Conservation (phyloP, 2,888 invertebrate species). For the Dynastes grantii region DNA sequence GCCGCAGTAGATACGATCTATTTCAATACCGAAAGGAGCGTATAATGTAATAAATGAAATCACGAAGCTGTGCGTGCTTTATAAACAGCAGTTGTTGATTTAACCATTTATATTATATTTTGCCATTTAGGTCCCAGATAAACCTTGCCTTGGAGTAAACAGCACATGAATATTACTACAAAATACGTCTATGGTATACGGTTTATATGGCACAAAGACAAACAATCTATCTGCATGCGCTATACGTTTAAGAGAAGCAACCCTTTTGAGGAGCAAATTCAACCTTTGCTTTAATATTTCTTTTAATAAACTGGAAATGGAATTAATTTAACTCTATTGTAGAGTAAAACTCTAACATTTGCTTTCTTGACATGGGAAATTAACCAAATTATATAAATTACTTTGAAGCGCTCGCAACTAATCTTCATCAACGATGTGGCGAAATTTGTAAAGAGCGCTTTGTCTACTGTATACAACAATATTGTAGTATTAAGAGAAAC, state of each 20-base stretch:
- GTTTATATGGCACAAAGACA: not conserved
- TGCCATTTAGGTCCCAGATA: not conserved
- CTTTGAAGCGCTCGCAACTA: too few relatives aligned
- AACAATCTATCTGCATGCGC: not conserved
- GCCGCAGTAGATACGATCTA: slow-evolving; percentile 11
- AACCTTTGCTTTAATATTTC: not conserved
- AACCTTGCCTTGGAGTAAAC: not conserved
- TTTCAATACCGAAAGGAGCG: slow-evolving; percentile 4
- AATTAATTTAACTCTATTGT: not conserved
- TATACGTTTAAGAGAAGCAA: not conserved
- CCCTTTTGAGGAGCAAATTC: not conserved
- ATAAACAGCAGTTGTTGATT: slow-evolving; percentile 23
- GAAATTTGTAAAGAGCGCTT: too few relatives aligned
- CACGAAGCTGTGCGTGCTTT: slow-evolving; percentile 18
- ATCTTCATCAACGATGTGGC: too few relatives aligned
- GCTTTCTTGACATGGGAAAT: too few relatives aligned
- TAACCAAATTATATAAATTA: too few relatives aligned
- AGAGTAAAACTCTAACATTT: not conserved
- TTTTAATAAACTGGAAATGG: not conserved
- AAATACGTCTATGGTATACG: not conserved
- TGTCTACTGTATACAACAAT: too few relatives aligned
- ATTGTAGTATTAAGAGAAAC: too few relatives aligned
- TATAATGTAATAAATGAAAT: slow-evolving; percentile 21
- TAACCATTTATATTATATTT: not conserved
- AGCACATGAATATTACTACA: not conserved